Percentiles rank a stretch among this genome's conserved stretches.
phyloP scores from a whole-genome alignment of 2,113 vertebrate genomes.

The Chloropsis cyanopogon region DNA sequence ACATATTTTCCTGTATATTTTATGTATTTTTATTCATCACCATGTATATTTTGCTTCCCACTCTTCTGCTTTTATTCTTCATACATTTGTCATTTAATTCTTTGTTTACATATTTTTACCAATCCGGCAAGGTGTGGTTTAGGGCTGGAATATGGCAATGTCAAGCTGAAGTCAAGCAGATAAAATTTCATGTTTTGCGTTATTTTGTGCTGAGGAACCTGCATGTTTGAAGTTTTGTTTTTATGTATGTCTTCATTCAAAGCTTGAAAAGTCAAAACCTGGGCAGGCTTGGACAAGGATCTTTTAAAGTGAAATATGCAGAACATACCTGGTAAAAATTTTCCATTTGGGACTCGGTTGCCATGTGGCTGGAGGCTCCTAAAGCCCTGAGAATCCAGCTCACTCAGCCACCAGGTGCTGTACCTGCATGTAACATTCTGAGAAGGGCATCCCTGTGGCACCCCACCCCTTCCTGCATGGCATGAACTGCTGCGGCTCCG shows the following conservation, averaged over 20 bases:
- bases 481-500: rapidly evolving
- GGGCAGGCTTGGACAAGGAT: background rate
- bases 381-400: background rate
- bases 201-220: background rate
- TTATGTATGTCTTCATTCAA: background rate
- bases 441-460: background rate
- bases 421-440: background rate
- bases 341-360: background rate
- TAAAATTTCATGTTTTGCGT: background rate
- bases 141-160: background rate
- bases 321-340: background rate
- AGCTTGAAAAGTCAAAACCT: background rate
- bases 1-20: background rate
- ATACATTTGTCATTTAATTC: background rate
- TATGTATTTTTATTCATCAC: background rate
- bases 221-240: background rate
- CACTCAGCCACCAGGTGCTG: background rate
- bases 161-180: background rate
- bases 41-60: background rate
- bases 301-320: background rate
- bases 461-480: background rate
- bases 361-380: background rate
- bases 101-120: background rate
- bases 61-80: background rate
- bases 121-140: background rate